These are phyloP conservation scores for Chlorodrepanis virens DNA, from an alignment of 2,113 vertebrate species.

Conservation along the genomic window DNA sequence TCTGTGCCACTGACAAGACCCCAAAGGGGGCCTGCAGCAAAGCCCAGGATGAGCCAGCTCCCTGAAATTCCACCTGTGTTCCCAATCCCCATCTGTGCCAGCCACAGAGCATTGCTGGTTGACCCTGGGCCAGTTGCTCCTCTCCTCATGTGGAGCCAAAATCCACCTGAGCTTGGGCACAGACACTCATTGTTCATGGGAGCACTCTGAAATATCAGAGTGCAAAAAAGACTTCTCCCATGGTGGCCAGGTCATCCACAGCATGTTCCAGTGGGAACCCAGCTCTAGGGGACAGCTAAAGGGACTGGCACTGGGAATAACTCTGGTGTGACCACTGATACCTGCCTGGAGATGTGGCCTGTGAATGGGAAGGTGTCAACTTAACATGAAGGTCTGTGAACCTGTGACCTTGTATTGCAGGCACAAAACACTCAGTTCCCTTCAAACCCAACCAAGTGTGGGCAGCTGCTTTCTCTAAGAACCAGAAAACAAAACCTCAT, in stretches of 20 bases:
- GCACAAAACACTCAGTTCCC: background rate
- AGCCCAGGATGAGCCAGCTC: background rate
- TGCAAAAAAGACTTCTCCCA: background rate
- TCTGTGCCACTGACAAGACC: background rate
- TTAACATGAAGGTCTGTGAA: background rate
- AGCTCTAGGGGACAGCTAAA: background rate
- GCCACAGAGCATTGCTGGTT: background rate
- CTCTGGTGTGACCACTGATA: background rate
- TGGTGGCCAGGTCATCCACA: background rate
- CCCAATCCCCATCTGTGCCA: background rate
- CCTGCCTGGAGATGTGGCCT: background rate
- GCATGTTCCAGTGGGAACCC: background rate
- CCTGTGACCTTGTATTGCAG: background rate
- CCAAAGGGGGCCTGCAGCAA: background rate
- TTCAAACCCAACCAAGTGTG: background rate
- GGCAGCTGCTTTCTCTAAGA: background rate
- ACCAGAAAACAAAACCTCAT: background rate
- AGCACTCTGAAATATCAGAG: background rate
- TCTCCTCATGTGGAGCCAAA: background rate
- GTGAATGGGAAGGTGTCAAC: background rate
- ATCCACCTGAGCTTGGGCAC: background rate
- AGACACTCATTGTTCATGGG: background rate
- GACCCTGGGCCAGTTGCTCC: background rate
- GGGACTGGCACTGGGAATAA: background rate
- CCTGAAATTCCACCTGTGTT: background rate